phyloP scores from a whole-genome alignment of 2,888 invertebrate species.

The Lampropteryx suffumata region DNA sequence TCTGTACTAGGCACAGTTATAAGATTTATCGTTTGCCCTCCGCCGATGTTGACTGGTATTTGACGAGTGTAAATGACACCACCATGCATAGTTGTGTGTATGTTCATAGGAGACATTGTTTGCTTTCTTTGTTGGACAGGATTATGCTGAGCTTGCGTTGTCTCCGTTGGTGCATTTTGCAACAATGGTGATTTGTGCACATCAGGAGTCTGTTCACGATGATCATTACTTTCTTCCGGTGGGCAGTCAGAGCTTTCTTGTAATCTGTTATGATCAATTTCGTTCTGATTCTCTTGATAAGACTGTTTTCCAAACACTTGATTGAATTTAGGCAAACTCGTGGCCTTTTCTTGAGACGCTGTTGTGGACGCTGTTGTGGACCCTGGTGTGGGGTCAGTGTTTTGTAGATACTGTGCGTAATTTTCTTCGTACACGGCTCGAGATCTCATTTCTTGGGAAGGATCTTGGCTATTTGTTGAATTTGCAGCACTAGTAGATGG shows the following conservation, averaged over 20 bases:
- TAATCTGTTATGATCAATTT: conserved; percentile 41
- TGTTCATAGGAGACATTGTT: conserved; percentile 79
- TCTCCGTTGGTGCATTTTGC: conserved; percentile 58
- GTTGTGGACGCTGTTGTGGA: conserved; percentile 23
- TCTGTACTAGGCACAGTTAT: conserved; percentile 80
- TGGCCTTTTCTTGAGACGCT: conserved; percentile 66
- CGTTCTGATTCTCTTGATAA: conserved; percentile 76
- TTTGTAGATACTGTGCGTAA: conserved; percentile 81
- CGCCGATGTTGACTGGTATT: conserved; percentile 84
- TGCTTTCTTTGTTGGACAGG: conserved; percentile 78
- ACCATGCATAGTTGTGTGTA: conserved; percentile 84
- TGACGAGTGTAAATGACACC: conserved; percentile 89
- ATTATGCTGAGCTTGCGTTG: conserved; percentile 61
- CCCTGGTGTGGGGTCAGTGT: conserved; percentile 36
- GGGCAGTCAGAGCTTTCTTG: conserved; percentile 56
- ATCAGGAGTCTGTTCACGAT: conserved; percentile 64
- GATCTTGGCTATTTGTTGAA: conserved; percentile 47
- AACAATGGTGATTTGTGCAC: conserved; percentile 68
- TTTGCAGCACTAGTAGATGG: conserved; percentile 42
- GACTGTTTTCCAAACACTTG: conserved; percentile 90
- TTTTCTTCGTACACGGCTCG: conserved; percentile 81
- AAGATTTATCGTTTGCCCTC: conserved; percentile 83
- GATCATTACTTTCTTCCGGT: conserved; percentile 58
- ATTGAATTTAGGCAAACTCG: conserved; percentile 88
- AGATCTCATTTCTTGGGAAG: conserved; percentile 71